phyloP scores from a whole-genome alignment of 2,888 invertebrate species.

The Synergus japonicus region DNA sequence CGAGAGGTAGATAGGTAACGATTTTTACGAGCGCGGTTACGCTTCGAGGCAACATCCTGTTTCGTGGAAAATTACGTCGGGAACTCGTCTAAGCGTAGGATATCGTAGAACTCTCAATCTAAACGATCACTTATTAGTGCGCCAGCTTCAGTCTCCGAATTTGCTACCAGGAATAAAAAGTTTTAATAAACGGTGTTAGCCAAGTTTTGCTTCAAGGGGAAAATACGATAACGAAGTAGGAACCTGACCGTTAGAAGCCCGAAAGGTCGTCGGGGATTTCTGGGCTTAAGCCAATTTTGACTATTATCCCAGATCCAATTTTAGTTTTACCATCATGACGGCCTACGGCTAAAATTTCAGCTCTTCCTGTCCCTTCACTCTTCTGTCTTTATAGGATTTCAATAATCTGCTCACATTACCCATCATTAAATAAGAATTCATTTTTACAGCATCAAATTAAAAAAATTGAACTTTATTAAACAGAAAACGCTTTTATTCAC shows the following conservation, averaged over 20 bases:
- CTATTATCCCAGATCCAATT: conserved; percentile 67
- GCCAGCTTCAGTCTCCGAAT: conserved; percentile 49
- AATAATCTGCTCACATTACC: background rate
- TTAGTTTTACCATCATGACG: conserved; percentile 63
- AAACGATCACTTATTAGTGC: conserved; percentile 49
- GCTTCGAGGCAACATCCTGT: conserved; percentile 25
- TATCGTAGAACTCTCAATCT: conserved; percentile 44
- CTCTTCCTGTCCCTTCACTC: no score
- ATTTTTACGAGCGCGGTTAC: conserved; percentile 24
- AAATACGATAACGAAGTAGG: conserved; percentile 63
- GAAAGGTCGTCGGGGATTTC: conserved; percentile 62
- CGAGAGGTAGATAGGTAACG: conserved; percentile 17
- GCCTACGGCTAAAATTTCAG: conserved; percentile 51
- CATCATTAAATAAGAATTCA: background rate
- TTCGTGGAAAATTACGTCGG: conserved; percentile 11
- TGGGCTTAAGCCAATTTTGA: conserved; percentile 67
- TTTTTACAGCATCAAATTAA: background rate
- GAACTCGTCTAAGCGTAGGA: conserved; percentile 19
- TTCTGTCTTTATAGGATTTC: conserved; percentile 17
- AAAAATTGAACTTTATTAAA: background rate
- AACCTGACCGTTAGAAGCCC: conserved; percentile 51
- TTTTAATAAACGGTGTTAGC: conserved; percentile 69
- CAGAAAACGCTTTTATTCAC: background rate
- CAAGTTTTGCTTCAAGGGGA: conserved; percentile 62
- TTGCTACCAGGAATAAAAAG: conserved; percentile 66